A percentile compares a stretch with the other conserved stretches of the same genome.
Evolutionary conservation across 2,797 vertebrate genomes (phyloP).

Genomic region (Phrynocephalus guinanensis): DNA sequence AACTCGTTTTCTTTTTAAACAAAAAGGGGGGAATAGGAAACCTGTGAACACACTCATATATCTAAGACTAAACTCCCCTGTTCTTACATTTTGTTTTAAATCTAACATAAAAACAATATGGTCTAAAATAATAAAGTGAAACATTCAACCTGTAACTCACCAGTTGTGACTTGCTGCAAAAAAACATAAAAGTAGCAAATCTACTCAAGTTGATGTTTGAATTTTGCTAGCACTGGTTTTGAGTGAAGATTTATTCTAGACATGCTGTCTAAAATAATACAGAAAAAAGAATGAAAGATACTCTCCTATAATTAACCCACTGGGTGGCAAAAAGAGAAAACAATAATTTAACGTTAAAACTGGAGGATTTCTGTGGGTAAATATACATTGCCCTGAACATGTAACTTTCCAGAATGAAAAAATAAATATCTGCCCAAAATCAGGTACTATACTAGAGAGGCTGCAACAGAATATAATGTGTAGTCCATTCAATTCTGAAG

Average conservation of each 20-base stretch:
- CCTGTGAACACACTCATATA: neutral
- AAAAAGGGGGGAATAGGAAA: constrained; percentile 6
- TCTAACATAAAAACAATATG: neutral
- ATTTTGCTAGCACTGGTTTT: constrained; percentile 17
- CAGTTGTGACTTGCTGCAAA: neutral
- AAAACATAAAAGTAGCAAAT: neutral
- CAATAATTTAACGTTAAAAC: constrained; percentile 17
- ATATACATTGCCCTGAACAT: neutral
- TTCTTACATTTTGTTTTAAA: constrained; percentile 29
- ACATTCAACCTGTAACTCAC: constrained; percentile 26
- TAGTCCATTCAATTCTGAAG: neutral
- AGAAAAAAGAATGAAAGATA: constrained; percentile 7
- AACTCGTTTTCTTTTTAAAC: constrained; percentile 20
- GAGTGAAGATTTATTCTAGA: constrained; percentile 22
- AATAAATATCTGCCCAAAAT: neutral
- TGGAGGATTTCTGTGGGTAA: neutral
- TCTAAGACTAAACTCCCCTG: neutral
- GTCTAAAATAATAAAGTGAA: neutral
- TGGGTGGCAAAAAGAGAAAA: neutral
- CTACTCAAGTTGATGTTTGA: neutral
- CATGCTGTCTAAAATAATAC: constrained; percentile 13
- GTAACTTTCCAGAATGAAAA: neutral
- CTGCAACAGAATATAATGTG: neutral
- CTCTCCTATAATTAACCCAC: neutral
- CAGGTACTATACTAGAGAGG: neutral